A percentile compares a stretch with the other conserved stretches of the same genome.
phyloP scores from a whole-genome alignment of 1,140 invertebrate genomes.

The Apis cerana region DNA sequence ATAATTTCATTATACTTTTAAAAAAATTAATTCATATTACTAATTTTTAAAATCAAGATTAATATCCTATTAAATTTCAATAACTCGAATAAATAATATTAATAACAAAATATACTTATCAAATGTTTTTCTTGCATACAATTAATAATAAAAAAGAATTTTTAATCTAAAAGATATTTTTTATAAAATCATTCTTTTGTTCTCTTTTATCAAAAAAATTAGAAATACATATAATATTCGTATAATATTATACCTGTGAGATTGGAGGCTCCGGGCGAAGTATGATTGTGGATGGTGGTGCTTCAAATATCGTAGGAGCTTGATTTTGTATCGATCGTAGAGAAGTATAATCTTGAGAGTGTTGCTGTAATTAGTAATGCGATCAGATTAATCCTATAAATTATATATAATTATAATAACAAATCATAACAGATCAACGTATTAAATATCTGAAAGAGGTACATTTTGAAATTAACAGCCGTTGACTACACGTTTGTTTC shows the following conservation, averaged over 20 bases:
- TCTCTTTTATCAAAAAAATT: neutral
- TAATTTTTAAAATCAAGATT: too few relatives aligned
- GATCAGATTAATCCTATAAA: constrained; percentile 18
- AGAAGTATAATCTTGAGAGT: constrained; percentile 64
- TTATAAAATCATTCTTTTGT: neutral
- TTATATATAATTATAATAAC: too few relatives aligned
- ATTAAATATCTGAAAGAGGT: neutral
- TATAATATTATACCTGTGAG: constrained; percentile 82
- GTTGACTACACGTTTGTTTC: constrained; percentile 56
- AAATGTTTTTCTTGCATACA: too few relatives aligned
- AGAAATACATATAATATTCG: neutral
- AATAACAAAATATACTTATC: too few relatives aligned
- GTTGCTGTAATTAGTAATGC: constrained; percentile 55
- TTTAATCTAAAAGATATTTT: too few relatives aligned
- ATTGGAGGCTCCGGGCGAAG: constrained; percentile 87
- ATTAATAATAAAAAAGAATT: too few relatives aligned
- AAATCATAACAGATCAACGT: neutral
- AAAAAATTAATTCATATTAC: too few relatives aligned
- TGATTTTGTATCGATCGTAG: constrained; percentile 66
- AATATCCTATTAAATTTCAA: too few relatives aligned
- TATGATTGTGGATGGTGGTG: constrained; percentile 86
- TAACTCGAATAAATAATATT: too few relatives aligned
- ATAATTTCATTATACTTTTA: too few relatives aligned
- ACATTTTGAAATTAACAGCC: constrained; percentile 7
- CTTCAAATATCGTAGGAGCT: constrained; percentile 79